phyloP scores from a whole-genome alignment of 2,797 vertebrate species.

The Peromyscus attwateri region DNA sequence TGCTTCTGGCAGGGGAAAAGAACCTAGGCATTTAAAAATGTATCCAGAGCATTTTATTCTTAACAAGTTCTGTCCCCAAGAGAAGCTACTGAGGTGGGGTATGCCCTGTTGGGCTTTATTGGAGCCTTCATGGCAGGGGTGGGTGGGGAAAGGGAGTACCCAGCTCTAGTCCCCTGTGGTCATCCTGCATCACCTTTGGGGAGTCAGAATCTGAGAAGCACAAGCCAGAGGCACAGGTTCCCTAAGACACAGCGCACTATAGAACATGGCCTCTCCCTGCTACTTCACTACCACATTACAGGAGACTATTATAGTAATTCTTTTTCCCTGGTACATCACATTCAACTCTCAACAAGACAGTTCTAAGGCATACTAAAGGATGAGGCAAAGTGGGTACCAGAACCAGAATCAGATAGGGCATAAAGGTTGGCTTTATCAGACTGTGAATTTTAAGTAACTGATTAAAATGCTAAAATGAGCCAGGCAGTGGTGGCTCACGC shows the following conservation, averaged over 20 bases:
- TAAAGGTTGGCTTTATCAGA: neutral
- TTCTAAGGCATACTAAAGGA: neutral
- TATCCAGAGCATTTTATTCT: neutral
- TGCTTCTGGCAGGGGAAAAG: neutral
- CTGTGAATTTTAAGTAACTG: neutral
- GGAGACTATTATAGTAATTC: neutral
- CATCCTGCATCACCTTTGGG: neutral
- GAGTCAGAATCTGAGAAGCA: neutral
- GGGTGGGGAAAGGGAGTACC: neutral
- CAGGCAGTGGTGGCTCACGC: neutral
- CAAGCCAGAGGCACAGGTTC: neutral
- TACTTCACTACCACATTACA: neutral
- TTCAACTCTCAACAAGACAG: neutral
- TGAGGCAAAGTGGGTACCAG: neutral
- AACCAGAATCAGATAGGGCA: neutral
- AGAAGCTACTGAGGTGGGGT: neutral
- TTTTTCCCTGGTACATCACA: neutral
- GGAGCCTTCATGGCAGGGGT: neutral
- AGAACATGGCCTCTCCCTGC: neutral
- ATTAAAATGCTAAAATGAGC: conserved; percentile 20
- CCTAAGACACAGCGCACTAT: neutral
- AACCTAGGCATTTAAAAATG: conserved; percentile 1
- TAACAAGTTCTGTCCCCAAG: neutral
- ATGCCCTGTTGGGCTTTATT: neutral
- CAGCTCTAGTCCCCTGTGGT: neutral